Conservation (phyloP, 2,113 vertebrate genomes). For the Tonatia bakeri region DNA sequence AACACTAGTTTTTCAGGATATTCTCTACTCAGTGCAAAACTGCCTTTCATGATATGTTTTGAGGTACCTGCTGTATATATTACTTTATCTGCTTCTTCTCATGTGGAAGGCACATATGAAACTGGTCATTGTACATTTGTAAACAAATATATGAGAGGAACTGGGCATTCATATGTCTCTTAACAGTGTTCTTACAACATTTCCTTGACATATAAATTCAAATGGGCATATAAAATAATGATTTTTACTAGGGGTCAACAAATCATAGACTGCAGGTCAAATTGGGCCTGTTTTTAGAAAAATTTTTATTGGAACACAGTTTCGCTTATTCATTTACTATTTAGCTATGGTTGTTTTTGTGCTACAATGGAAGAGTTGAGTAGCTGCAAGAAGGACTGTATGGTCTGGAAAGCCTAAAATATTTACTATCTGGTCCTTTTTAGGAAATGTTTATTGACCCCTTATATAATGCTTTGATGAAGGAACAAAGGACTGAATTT, state of each 20-base stretch:
- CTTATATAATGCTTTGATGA: not conserved
- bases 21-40: not conserved
- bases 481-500: not conserved
- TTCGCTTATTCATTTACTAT: not conserved
- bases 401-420: not conserved
- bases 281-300: not conserved
- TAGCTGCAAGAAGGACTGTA: not conserved
- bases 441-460: not conserved
- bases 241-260: not conserved
- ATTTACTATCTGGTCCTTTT: not conserved
- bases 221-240: not conserved
- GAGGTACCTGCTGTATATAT: not conserved
- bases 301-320: not conserved
- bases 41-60: not conserved
- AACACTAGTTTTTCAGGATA: conserved; percentile 16
- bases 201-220: not conserved
- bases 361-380: not conserved
- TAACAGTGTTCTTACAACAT: not conserved
- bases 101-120: not conserved
- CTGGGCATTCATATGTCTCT: not conserved
- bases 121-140: not conserved
- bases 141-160: not conserved
- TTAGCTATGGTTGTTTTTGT: not conserved
- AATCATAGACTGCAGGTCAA: not conserved
- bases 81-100: not conserved